Percentiles rank a stretch among this genome's conserved stretches.
phyloP scores from a whole-genome alignment of 2,797 vertebrate species.

The Mus caroli region DNA sequence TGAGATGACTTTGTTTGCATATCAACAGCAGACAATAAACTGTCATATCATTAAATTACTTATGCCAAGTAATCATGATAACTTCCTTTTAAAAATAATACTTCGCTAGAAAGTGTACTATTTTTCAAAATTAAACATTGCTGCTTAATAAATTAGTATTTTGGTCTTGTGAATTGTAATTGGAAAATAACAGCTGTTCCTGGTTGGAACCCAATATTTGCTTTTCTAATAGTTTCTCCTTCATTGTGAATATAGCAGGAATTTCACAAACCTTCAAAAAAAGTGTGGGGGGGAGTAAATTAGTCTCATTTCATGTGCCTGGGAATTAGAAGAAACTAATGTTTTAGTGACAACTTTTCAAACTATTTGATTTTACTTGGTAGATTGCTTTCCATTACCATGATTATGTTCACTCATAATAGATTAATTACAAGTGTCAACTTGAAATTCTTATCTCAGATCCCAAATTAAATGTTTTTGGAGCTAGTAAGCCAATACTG shows the following conservation, averaged over 20 bases:
- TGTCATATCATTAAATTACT: conserved; percentile 85
- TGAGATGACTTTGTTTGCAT: conserved; percentile 82
- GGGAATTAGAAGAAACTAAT: not conserved
- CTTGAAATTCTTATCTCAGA: conserved; percentile 42
- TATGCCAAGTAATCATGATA: conserved; percentile 78
- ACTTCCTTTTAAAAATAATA: conserved; percentile 71
- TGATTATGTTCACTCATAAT: conserved; percentile 17
- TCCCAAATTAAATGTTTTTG: not conserved
- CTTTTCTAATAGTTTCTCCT: conserved; percentile 73
- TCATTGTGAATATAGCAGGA: conserved; percentile 60
- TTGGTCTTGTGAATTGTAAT: conserved; percentile 86
- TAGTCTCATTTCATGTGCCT: not conserved
- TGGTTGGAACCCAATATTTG: conserved; percentile 78
- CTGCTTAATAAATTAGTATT: conserved; percentile 87
- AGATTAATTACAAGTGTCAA: not conserved
- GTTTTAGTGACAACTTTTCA: conserved; percentile 34
- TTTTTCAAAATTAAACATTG: conserved; percentile 76
- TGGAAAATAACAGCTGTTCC: conserved; percentile 87
- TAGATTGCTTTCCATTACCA: not conserved
- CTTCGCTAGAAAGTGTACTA: conserved; percentile 76
- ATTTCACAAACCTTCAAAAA: conserved; percentile 65
- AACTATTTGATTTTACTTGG: conserved; percentile 2
- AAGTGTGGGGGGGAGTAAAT: conserved; percentile 20
- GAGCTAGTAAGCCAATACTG: not conserved
- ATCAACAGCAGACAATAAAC: conserved; percentile 83